phyloP scores from a whole-genome alignment of 2,888 invertebrate species.

The Apoderus coryli region DNA sequence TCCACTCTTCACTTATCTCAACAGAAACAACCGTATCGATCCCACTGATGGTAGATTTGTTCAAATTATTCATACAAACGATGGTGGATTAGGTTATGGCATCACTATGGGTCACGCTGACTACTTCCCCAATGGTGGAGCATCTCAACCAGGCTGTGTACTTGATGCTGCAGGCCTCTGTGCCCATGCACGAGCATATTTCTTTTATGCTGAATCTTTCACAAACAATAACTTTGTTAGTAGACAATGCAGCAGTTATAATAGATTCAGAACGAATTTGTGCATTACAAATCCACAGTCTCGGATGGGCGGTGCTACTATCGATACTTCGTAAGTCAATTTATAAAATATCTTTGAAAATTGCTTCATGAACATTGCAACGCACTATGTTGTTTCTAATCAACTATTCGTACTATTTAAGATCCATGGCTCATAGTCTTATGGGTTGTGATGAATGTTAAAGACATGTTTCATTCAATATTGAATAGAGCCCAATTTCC shows the following conservation, averaged over 20 bases:
- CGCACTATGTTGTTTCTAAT: too few relatives aligned
- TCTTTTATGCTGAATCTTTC: constrained; percentile 34
- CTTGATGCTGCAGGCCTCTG: constrained; percentile 26
- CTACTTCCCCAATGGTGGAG: constrained; percentile 29
- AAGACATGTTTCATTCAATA: too few relatives aligned
- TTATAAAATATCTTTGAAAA: too few relatives aligned
- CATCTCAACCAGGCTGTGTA: constrained; percentile 28
- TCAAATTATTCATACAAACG: constrained; percentile 27
- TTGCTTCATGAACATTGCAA: too few relatives aligned
- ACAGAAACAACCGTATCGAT: constrained; percentile 24
- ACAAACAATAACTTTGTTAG: constrained; percentile 10
- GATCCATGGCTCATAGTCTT: too few relatives aligned
- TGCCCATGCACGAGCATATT: constrained; percentile 32
- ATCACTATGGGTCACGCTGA: constrained; percentile 26
- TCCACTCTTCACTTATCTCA: constrained; percentile 20
- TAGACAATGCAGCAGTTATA: constrained; percentile 7
- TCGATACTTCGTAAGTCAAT: too few relatives aligned
- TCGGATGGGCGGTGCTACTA: too few relatives aligned
- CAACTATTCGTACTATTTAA: too few relatives aligned
- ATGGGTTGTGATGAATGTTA: too few relatives aligned
- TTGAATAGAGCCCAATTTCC: too few relatives aligned
- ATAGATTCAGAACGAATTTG: too few relatives aligned
- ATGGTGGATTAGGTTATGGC: constrained; percentile 15
- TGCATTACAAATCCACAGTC: too few relatives aligned
- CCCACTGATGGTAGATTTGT: constrained; percentile 26